Conservation (phyloP, 2,888 invertebrate genomes). For the Dysmachus trigonus region DNA sequence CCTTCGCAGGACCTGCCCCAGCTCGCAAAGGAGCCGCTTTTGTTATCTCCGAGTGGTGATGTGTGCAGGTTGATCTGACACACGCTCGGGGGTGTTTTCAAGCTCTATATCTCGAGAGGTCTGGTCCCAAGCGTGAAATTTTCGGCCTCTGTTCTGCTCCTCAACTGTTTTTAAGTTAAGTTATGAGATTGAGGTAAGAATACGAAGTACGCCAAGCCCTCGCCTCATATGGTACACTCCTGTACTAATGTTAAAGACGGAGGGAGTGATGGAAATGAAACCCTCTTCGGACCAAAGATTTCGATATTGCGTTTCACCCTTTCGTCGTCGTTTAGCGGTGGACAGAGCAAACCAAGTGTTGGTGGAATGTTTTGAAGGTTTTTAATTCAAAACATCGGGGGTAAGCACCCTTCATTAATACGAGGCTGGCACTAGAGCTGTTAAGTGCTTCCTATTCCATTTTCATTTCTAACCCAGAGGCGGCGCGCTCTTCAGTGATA, state of each 20-base stretch:
- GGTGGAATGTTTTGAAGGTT: slow-evolving; percentile 49
- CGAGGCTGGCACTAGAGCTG: not conserved
- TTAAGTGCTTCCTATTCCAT: slow-evolving; percentile 9
- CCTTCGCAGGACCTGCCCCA: slow-evolving; percentile 8
- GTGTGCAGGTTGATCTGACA: slow-evolving; percentile 22
- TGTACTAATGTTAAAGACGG: not conserved
- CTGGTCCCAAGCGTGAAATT: slow-evolving; percentile 38
- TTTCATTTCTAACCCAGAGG: slow-evolving; percentile 40
- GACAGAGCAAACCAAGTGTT: slow-evolving; percentile 43
- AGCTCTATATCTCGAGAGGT: not conserved
- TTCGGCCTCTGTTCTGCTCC: not conserved
- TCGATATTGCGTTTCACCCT: slow-evolving; percentile 27
- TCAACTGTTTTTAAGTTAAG: not conserved
- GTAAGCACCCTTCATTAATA: slow-evolving; percentile 45
- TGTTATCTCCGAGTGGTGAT: not conserved
- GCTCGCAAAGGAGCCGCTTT: not conserved
- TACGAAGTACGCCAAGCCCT: not conserved
- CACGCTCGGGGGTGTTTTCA: not conserved
- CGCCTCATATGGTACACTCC: not conserved
- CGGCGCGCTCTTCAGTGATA: slow-evolving; percentile 1
- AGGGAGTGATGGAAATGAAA: not conserved
- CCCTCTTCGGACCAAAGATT: not conserved
- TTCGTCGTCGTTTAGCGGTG: slow-evolving; percentile 37
- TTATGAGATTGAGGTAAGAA: not conserved
- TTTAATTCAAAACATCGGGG: slow-evolving; percentile 47